Conservation (phyloP, 2,113 vertebrate genomes). For the Grantiella picta region DNA sequence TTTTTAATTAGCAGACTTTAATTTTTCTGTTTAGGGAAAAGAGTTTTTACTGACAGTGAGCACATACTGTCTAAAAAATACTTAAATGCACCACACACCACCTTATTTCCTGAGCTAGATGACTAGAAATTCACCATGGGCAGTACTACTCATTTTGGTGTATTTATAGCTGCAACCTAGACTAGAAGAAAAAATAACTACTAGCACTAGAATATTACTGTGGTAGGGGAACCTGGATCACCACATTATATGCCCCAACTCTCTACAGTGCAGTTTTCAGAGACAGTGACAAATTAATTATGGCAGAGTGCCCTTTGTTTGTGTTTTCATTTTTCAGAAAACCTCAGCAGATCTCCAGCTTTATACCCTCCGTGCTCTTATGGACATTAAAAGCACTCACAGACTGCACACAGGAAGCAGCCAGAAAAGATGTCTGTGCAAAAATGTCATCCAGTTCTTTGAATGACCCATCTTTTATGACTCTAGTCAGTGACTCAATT, state of each 20-base stretch:
- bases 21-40: background rate
- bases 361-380: background rate
- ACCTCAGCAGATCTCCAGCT: background rate
- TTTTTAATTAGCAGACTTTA: background rate
- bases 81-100: background rate
- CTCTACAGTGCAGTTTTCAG: background rate
- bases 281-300: background rate
- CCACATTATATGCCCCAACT: background rate
- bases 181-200: background rate
- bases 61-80: background rate
- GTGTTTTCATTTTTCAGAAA: background rate
- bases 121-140: background rate
- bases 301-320: background rate
- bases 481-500: slow-evolving; percentile 56
- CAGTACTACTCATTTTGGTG: background rate
- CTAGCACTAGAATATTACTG: background rate
- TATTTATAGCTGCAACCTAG: background rate
- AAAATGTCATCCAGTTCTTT: slow-evolving; percentile 28
- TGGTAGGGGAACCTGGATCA: background rate
- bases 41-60: background rate
- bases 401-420: slow-evolving; percentile 11
- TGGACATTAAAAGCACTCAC: background rate
- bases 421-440: slow-evolving; percentile 16
- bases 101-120: background rate
- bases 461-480: slow-evolving; percentile 41